phyloP scores from a whole-genome alignment of 2,888 invertebrate species.

The Tipula helvola region DNA sequence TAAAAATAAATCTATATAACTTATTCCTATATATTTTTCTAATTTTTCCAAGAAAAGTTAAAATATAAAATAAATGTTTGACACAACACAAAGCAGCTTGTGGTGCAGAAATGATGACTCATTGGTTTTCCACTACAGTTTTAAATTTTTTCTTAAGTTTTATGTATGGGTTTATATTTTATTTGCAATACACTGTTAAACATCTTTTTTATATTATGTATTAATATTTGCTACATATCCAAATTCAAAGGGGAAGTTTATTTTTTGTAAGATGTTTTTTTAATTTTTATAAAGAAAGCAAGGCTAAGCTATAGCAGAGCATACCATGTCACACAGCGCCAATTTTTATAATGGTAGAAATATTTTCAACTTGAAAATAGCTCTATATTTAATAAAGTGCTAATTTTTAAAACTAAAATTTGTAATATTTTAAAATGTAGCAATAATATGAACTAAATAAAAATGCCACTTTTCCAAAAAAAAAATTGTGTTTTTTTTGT shows the following conservation, averaged over 20 bases:
- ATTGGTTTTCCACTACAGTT: background rate
- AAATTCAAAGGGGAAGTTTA: background rate
- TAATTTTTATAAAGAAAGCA: background rate
- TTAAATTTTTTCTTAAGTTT: background rate
- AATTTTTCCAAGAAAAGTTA: background rate
- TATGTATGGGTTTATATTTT: background rate
- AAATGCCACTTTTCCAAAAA: too few relatives aligned
- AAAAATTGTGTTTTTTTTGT: too few relatives aligned
- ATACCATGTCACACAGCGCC: too few relatives aligned
- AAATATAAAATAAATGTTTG: constrained; percentile 4
- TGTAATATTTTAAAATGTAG: too few relatives aligned
- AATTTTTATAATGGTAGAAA: too few relatives aligned
- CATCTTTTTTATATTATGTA: background rate
- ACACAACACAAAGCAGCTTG: constrained; percentile 9
- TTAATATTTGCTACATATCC: background rate
- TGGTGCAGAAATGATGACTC: constrained; percentile 6
- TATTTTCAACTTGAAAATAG: too few relatives aligned
- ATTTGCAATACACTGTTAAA: background rate
- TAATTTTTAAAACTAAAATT: too few relatives aligned
- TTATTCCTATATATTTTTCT: background rate
- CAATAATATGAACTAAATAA: too few relatives aligned
- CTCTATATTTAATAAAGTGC: too few relatives aligned
- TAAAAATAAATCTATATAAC: background rate
- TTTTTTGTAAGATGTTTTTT: background rate
- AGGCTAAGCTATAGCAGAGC: too few relatives aligned